A percentile compares a stretch with the other conserved stretches of the same genome.
phyloP scores from a whole-genome alignment of 2,888 invertebrate genomes.

The Monopis laevigella region DNA sequence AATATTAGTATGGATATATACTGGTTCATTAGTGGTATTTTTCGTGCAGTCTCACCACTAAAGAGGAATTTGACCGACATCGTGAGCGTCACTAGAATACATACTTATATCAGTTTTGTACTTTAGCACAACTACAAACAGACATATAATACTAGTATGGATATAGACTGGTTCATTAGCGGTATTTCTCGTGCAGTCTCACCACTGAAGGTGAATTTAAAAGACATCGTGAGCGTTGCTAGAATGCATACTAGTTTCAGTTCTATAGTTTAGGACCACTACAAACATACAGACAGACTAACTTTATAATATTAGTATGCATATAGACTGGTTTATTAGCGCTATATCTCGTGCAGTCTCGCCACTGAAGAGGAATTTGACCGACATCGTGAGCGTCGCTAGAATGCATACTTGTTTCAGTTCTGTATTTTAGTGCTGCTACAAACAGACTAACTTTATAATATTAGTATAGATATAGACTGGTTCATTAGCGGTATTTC shows the following conservation, averaged over 20 bases:
- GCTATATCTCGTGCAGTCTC: too few species aligned
- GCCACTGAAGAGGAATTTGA: constrained; percentile 23
- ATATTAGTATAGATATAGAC: too few species aligned
- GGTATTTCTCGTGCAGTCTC: constrained; percentile 5
- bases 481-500: too few species aligned
- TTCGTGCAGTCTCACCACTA: too few species aligned
- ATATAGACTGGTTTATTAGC: too few species aligned
- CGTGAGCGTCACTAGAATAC: constrained; percentile 23
- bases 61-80: constrained; percentile 25
- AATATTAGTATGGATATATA: background rate
- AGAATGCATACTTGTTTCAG: constrained; percentile 17
- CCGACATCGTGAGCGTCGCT: constrained; percentile 25
- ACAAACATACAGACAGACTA: too few species aligned
- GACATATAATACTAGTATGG: background rate
- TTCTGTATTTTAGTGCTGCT: background rate
- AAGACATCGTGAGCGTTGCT: constrained; percentile 25
- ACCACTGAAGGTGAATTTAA: constrained; percentile 22
- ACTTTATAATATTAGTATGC: background rate
- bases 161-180: constrained; percentile 10
- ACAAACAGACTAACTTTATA: background rate
- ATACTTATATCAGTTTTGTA: constrained; percentile 8
- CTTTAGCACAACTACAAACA: constrained; percentile 6
- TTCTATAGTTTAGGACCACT: background rate
- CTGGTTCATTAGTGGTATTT: too few species aligned
- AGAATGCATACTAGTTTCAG: constrained; percentile 17